These are phyloP conservation scores for Tadarida brasiliensis DNA, from an alignment of 2,797 vertebrate species.

Conservation along the genomic window DNA sequence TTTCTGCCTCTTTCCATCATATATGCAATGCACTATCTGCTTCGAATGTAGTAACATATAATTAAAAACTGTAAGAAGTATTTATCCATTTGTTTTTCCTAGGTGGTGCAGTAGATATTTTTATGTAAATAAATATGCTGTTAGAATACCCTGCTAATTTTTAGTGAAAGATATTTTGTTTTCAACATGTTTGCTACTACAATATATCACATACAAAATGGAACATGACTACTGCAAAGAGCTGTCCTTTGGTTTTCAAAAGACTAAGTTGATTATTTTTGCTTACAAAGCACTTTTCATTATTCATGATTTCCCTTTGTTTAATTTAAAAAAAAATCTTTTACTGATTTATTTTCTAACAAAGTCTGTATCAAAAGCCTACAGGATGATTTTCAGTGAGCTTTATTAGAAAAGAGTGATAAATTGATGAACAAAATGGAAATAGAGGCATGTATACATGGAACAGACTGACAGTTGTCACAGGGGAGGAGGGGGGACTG, in stretches of 20 bases:
- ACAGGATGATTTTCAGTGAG: constrained; percentile 68
- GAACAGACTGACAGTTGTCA: too few relatives aligned
- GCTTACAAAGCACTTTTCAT: constrained; percentile 15
- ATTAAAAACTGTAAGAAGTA: background rate
- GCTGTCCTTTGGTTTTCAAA: constrained; percentile 41
- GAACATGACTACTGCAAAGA: background rate
- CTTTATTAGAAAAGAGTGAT: constrained; percentile 35
- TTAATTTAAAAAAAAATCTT: constrained; percentile 58
- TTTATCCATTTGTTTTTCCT: background rate
- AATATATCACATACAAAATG: background rate
- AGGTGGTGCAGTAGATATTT: background rate
- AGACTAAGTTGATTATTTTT: constrained; percentile 42
- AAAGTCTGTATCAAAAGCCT: constrained; percentile 39
- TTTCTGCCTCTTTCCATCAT: background rate
- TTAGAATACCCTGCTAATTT: background rate
- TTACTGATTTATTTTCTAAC: constrained; percentile 70
- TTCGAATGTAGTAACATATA: background rate
- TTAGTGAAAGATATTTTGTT: constrained; percentile 8
- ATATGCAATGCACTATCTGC: background rate
- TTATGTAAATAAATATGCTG: constrained; percentile 11
- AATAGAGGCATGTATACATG: too few relatives aligned
- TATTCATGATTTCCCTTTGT: constrained; percentile 59
- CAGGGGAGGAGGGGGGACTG: too few relatives aligned
- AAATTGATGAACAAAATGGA: too few relatives aligned
- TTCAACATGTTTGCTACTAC: constrained; percentile 2